Evolutionary conservation across 2,113 vertebrate genomes (phyloP), one percentile per base, ranked within the genome.

Genomic region (Corythoichthys haematopterus): DNA sequence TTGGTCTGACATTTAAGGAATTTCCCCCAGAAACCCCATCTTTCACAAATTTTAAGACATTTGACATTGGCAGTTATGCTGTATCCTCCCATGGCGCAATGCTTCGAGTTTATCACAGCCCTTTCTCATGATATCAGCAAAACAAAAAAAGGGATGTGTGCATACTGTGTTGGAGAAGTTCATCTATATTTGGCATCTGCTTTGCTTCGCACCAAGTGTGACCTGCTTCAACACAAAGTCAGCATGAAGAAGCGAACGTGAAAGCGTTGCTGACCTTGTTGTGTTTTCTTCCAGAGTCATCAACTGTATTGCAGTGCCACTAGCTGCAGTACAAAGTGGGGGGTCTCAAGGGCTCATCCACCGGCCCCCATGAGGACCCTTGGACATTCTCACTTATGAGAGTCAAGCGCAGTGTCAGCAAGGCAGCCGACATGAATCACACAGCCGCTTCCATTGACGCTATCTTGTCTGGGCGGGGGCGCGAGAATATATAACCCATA

Each of bases 251-350:
- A 84, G 74, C 20, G 11, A 69, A 82, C 79, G 77, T 81, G 70
- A 84, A 81, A 87, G 78, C 65, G 80, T 64, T 84, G 83, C 87
- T 89, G 88, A 89, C 86, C 86, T 84, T 59, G 75, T 80, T 77
- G 80, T 75, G 84, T 89, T 86, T 83, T 83, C 81, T 83, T 69
- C 75, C 70, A 58, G 70, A 61, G 77, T 64, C 80, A 80, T 79
- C 75, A 74, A 80, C 76, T 47, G 50, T 59, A 76, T 70, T 65
- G 68, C 84, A 79, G 13, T 57, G 74, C 79, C 59, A 66, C 65
- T 45, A 28, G 35, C 78, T 37, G 70, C 72, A 80, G 74, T 79
- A 79, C 83, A 83, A 86, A 78, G 77, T 78, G 77, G 64, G 58
- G 80, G 46, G 48, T 3, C 33, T 48, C 45, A 40, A 28, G 46